Evolutionary conservation across 2,888 invertebrate species (phyloP), one percentile per base, ranked within the genome.

Genomic region (Aelia acuminata): DNA sequence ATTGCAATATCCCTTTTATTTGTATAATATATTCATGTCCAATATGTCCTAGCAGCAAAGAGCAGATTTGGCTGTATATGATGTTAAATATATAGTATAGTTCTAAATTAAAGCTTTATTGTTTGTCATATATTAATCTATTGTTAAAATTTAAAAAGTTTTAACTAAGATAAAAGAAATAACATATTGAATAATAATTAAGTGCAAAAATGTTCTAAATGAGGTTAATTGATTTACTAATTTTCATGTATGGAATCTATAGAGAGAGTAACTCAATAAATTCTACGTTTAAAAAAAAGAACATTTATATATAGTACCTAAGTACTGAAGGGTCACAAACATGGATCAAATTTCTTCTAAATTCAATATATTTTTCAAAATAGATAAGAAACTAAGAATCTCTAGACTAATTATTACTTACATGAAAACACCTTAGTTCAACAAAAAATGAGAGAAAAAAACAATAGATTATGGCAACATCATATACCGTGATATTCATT

Each of bases 121-220:
- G 85, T 85, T n/a, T 80, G 50, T 53, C 50, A 31, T 39, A 43
- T 49, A 50, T 84, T 75, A 39, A 63, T 87, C 75, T 80, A 75
- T 49, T 70, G 87, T 87, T 87, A 50, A 87, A 50, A 20, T 87
- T 87, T 80, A 84, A 3, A 50, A 87, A 50, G 35, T 87, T 87
- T 26, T 87, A 49, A 75, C 47, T 80, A 87, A 87, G 75, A 87
- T 80, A 75, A 87, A 80, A 80, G 75, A 87, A 80, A 87, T 26
- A 26, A 87, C 80, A 87, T 87, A 87, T 87, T 50, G 31, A 26
- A 31, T 63, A n/a, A 22, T 47, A 26, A 63, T n/a, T 87, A 87
- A 87, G 87, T 39, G 53, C 48, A 75, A 75, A 75, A 4, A 39
- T 75, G 31, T 35, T 39, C 75, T 75, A 75, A 39, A 39, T 75